Percentiles rank a stretch among this genome's conserved stretches.
phyloP scores from a whole-genome alignment of 2,113 vertebrate species.

The Trematocara stigmaticum region DNA sequence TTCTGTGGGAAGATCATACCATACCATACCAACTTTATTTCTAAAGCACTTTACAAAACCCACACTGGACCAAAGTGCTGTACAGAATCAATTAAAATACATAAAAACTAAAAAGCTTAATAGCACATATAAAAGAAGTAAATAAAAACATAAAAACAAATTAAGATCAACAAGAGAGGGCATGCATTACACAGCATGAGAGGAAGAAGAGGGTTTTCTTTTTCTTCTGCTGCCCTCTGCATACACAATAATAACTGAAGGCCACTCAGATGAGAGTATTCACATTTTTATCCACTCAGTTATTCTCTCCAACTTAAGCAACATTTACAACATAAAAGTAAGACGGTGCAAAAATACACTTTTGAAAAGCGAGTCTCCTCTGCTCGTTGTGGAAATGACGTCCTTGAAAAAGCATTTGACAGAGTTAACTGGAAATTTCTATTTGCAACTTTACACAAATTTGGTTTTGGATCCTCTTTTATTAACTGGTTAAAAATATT shows the following conservation, averaged over 20 bases:
- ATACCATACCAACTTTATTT: too few species aligned
- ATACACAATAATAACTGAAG: neutral
- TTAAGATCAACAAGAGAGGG: neutral
- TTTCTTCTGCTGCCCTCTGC: neutral
- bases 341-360: neutral
- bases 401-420: too few species aligned
- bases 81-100: too few species aligned
- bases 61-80: too few species aligned
- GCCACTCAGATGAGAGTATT: neutral
- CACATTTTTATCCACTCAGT: neutral
- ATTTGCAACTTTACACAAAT: too few species aligned
- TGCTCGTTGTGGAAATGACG: neutral
- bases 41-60: too few species aligned
- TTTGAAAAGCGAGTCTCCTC: neutral
- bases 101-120: too few species aligned
- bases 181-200: neutral
- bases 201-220: neutral
- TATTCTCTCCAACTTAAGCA: neutral
- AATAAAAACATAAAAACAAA: too few species aligned
- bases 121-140: too few species aligned
- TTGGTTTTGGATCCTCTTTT: too few species aligned
- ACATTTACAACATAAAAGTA: neutral
- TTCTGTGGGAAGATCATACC: neutral
- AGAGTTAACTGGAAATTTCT: too few species aligned
- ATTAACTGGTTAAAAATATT: too few species aligned